Percentiles rank a stretch among this genome's conserved stretches.
phyloP scores from a whole-genome alignment of 2,888 invertebrate species.

The Brachyptera putata region DNA sequence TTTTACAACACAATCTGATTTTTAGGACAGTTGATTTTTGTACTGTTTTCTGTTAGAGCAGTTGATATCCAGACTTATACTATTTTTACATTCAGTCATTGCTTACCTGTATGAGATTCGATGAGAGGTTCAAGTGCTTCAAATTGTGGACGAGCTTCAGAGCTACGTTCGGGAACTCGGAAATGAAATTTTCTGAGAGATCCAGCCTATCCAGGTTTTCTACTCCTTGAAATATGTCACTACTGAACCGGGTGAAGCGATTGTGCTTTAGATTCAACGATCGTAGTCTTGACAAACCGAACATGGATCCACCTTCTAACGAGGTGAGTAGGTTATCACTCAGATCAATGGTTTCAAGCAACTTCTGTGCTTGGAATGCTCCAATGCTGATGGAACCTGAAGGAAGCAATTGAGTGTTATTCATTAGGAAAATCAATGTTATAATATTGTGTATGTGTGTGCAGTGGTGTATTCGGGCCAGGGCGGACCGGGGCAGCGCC shows the following conservation, averaged over 20 bases:
- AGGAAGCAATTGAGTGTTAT: too few species aligned
- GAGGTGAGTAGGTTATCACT: conserved; percentile 70
- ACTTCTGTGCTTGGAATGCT: conserved; percentile 65
- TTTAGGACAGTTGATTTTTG: too few species aligned
- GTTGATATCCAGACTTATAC: too few species aligned
- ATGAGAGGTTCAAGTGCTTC: conserved; percentile 72
- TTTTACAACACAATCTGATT: too few species aligned
- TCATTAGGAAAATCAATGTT: too few species aligned
- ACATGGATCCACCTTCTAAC: conserved; percentile 72
- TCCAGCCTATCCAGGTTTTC: conserved; percentile 73
- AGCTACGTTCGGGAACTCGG: conserved; percentile 74
- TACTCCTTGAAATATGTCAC: conserved; percentile 75
- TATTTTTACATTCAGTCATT: too few species aligned
- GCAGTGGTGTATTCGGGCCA: too few species aligned
- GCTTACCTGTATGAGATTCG: conserved; percentile 78
- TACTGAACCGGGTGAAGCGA: conserved; percentile 73
- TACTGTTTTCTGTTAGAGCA: too few species aligned
- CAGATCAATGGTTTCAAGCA: conserved; percentile 71
- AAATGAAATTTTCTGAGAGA: conserved; percentile 80
- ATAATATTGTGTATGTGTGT: too few species aligned
- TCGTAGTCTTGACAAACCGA: conserved; percentile 61
- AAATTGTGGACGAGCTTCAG: conserved; percentile 65
- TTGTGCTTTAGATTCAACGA: conserved; percentile 72
- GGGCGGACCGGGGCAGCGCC: too few species aligned
- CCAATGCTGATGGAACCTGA: conserved; percentile 63